These are phyloP conservation scores for Oryzias curvinotus DNA, from an alignment of 2,113 vertebrate genomes.

Conservation along the genomic window DNA sequence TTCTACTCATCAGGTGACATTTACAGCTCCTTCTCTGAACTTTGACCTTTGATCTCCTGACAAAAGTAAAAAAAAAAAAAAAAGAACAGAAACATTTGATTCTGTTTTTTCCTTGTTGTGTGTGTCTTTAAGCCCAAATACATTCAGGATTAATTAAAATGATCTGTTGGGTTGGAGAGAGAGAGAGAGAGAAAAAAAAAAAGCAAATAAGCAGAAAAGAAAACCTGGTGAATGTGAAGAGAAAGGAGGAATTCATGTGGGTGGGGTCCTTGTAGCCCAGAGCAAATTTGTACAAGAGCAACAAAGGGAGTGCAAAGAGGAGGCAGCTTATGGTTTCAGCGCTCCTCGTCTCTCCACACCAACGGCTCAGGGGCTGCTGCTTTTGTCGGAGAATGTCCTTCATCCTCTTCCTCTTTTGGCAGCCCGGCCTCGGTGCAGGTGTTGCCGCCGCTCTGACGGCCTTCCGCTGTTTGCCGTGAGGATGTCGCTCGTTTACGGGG, in stretches of 20 bases:
- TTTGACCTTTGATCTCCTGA: too few species aligned
- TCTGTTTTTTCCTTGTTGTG: too few species aligned
- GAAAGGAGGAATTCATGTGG: conserved; percentile 57
- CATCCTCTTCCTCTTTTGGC: conserved; percentile 66
- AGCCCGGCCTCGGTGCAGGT: conserved; percentile 62
- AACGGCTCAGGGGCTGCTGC: conserved; percentile 71
- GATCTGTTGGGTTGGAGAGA: too few species aligned
- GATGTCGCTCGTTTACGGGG: conserved; percentile 70
- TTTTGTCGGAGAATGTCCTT: conserved; percentile 62
- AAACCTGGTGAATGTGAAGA: conserved; percentile 1
- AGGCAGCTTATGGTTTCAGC: conserved; percentile 61
- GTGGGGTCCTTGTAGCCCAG: conserved; percentile 56
- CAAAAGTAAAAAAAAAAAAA: too few species aligned
- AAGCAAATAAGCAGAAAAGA: background rate
- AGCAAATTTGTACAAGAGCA: conserved; percentile 75
- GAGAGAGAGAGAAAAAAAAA: too few species aligned
- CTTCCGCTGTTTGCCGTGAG: conserved; percentile 65
- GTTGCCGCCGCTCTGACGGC: conserved; percentile 69
- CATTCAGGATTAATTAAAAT: too few species aligned
- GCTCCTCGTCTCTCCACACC: conserved; percentile 63
- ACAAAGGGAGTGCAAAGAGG: conserved; percentile 68
- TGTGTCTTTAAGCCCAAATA: too few species aligned
- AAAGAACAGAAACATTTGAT: too few species aligned
- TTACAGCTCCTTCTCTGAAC: too few species aligned
- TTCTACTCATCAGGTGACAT: too few species aligned